Evolutionary conservation across 2,113 vertebrate species (phyloP), one percentile per base, ranked within the genome.

Genomic region (Engystomops pustulosus): DNA sequence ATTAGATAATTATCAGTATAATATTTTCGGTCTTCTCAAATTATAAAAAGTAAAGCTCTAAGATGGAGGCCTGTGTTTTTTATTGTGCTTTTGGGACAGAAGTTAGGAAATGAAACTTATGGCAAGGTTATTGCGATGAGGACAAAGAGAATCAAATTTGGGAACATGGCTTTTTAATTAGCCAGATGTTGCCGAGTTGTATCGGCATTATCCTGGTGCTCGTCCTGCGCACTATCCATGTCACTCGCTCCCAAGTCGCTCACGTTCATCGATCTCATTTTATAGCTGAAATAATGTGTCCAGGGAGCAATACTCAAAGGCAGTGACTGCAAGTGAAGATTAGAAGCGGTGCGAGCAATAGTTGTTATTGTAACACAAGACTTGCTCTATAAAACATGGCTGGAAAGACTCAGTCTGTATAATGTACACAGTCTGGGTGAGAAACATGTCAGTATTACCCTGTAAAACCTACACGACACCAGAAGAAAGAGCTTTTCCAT

Each of bases 101-200:
- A 36, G 32, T 49, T 69, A 84, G 82, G 82, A 84, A 84, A 84
- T 84, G 60, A 84, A 78, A 78, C 62, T 78, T 49, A 84, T 84
- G 82, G 74, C 74, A 84, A 84, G 65, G 82, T 78, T 77, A 84
- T 84, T 84, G 60, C 78, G 82, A 78, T 78, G 62, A 44, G 74
- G 45, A 84, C 72, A 77, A 84, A 67, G 76, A 77, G 47, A 77
- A 68, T 67, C 49, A 34, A 67, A 84, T 78, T 81, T 77, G 82
- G 82, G 69, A 84, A 78, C 65, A 51, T 55, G 55, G 82, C 82
- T 55, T 84, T 78, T 84, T 78, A 84, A 84, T 84, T 84, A 84
- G 72, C 82, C 82, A 84, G 82, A 84, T 84, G 82, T 84, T 84
- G n/a, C 74, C 36, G 74, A 36, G 60, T 53, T 84, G 17, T 55